phyloP scores from a whole-genome alignment of 2,797 vertebrate genomes.

The Artibeus lituratus region DNA sequence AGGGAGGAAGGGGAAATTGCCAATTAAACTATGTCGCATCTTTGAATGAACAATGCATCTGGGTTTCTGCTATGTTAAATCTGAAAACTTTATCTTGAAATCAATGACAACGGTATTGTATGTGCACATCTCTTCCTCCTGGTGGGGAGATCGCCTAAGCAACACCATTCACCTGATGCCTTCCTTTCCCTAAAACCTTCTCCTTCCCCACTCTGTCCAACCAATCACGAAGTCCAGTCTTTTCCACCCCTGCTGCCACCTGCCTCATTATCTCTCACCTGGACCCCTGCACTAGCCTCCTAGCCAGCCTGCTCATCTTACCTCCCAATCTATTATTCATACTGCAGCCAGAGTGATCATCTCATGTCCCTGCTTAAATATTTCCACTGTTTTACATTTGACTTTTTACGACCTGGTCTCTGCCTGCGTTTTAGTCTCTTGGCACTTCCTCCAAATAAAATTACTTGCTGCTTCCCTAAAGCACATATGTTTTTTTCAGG shows the following conservation, averaged over 20 bases:
- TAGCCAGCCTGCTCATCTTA: slow-evolving; percentile 17
- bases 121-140: background rate
- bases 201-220: background rate
- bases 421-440: slow-evolving; percentile 28
- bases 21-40: background rate
- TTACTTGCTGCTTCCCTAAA: slow-evolving; percentile 30
- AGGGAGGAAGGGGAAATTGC: background rate
- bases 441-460: slow-evolving; percentile 38
- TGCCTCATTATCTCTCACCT: background rate
- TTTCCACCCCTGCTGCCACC: background rate
- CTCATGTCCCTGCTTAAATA: background rate
- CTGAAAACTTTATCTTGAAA: slow-evolving; percentile 14
- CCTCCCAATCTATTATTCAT: slow-evolving; percentile 50
- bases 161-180: background rate
- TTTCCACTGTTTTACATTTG: background rate
- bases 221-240: background rate
- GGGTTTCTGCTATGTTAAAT: background rate
- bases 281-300: background rate
- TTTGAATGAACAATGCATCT: background rate
- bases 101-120: background rate
- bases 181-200: background rate
- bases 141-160: background rate
- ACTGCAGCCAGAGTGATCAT: background rate
- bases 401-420: background rate
- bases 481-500: background rate